These are phyloP conservation scores for Syngnathus acus DNA, from an alignment of 2,797 vertebrate genomes.

Conservation along the genomic window DNA sequence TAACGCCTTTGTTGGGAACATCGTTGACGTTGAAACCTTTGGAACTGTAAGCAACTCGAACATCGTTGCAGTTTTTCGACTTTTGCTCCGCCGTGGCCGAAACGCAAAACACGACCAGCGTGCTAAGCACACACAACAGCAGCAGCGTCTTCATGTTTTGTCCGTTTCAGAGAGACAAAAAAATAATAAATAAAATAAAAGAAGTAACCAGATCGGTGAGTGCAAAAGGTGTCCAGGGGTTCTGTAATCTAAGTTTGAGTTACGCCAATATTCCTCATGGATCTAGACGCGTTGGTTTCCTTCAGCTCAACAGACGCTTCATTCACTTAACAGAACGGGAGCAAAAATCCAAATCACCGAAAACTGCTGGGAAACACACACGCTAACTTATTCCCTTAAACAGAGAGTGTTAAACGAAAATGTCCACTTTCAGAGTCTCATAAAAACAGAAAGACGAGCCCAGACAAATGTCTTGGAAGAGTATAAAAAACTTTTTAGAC, in stretches of 20 bases:
- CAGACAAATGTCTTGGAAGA: constrained; percentile 13
- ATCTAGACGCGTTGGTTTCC: constrained; percentile 43
- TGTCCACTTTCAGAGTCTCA: constrained; percentile 32
- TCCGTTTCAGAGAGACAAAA: not conserved
- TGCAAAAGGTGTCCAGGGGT: not conserved
- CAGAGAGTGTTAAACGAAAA: not conserved
- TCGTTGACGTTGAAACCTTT: constrained; percentile 89
- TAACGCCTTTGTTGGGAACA: constrained; percentile 82
- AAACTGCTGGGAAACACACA: not conserved
- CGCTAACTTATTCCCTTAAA: not conserved
- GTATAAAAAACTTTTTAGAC: constrained; percentile 20
- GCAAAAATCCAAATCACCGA: constrained; percentile 6
- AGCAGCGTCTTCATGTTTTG: constrained; percentile 60
- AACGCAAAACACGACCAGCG: constrained; percentile 60
- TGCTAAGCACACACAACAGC: constrained; percentile 55
- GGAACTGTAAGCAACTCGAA: constrained; percentile 81
- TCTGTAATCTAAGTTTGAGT: constrained; percentile 18
- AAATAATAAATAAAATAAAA: not conserved
- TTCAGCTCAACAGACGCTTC: constrained; percentile 43
- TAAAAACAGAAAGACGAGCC: constrained; percentile 1
- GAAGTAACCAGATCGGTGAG: not conserved
- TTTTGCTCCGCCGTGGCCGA: constrained; percentile 73
- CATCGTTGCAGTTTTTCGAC: constrained; percentile 86
- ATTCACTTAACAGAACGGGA: constrained; percentile 30
- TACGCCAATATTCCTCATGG: constrained; percentile 63